Evolutionary conservation across 1,140 invertebrate species (phyloP), one percentile per base, ranked within the genome.

Genomic region (Orius laevigatus): DNA sequence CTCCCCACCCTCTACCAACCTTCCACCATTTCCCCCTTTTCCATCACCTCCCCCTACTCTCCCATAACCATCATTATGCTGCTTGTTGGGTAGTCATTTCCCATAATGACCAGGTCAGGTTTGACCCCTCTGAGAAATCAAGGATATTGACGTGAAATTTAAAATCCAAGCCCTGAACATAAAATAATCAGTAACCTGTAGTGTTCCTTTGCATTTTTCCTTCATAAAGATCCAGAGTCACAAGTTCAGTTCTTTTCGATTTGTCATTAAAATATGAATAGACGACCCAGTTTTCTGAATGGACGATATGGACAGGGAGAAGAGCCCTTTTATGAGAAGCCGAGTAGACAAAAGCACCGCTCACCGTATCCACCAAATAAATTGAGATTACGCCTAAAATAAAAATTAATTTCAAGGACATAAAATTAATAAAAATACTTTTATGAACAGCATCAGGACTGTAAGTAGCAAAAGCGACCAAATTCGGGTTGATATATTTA

Each of bases 401-500:
- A 25, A 25, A 4, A 25, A 4, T 25, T 25, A 4, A 25, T 25
- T 25, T 25, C 8, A 25, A 25, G 8, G 25, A 25, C 3, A 41
- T 34, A 44, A 49, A 34, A 18, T 14, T 14, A 44, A 16, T 9
- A 10, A 14, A 40, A n/a, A 40, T 68, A 82, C 80, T 73, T 72
- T 84, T 84, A 59, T 86, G 76, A 39, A 74, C 63, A 44, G 70
- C 71, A 65, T 90, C 84, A 35, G 74, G 71, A 39, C 79, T 80
- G 63, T 89, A 74, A 0, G 86, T 83, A 6, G 85, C 72, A 53
- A 97, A 70, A 18, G 84, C 85, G 38, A 94, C 78, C 50, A 98
- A 67, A 70, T 98, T 98, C 16, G 95, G 95, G 74, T 99, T 98
- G 41, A 91, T 75, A 64, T 98, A 98, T 64, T 98, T 99, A 67